Percentiles rank a stretch among this genome's conserved stretches.
Evolutionary conservation across 2,888 invertebrate genomes (phyloP).

Genomic region (Lasius platythorax): DNA sequence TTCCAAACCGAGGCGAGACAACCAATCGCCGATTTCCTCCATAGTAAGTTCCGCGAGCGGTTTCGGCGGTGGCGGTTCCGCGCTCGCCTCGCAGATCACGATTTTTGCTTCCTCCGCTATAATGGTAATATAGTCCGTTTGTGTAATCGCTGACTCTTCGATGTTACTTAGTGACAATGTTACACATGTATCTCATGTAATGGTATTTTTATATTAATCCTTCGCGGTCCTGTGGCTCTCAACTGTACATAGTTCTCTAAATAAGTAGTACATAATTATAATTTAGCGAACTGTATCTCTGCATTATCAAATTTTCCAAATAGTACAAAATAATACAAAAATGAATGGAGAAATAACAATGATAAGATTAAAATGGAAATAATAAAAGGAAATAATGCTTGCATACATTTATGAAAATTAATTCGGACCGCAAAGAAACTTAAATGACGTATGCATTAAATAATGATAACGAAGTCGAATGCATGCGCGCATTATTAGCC

Average conservation of each 20-base stretch:
- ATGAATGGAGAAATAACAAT: not conserved
- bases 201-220: not conserved
- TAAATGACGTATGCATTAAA: not conserved
- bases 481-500: slow-evolving; percentile 20
- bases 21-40: slow-evolving; percentile 93
- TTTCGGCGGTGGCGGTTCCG: slow-evolving; percentile 75
- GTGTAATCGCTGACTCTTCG: not conserved
- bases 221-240: not conserved
- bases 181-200: slow-evolving; percentile 2
- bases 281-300: not conserved
- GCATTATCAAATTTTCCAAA: not conserved
- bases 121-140: slow-evolving; percentile 58
- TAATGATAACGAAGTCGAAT: not conserved
- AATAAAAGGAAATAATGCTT: not conserved
- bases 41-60: slow-evolving; percentile 94
- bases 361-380: not conserved
- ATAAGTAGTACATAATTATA: not conserved
- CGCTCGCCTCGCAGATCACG: slow-evolving; percentile 86
- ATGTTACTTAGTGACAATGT: not conserved
- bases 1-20: slow-evolving; percentile 92
- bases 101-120: slow-evolving; percentile 89
- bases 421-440: not conserved
- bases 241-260: not conserved
- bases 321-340: not conserved
- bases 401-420: slow-evolving; percentile 12